Evolutionary conservation across 2,888 invertebrate species (phyloP).

Genomic region (Nephrotoma appendiculata): DNA sequence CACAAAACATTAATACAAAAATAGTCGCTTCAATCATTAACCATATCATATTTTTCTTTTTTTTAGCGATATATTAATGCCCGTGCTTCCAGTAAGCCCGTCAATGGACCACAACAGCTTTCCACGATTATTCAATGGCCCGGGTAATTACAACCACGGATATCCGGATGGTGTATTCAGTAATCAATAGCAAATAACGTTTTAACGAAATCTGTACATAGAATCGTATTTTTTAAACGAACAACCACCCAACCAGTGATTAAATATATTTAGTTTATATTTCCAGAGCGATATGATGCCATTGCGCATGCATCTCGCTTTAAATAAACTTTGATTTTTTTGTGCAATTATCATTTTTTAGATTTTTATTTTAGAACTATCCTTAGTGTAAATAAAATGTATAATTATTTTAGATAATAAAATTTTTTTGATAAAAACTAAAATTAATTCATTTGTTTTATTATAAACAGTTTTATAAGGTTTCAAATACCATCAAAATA

Average conservation of each 20-base stretch:
- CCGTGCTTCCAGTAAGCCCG: conserved; percentile 29
- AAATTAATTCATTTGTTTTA: too few species aligned
- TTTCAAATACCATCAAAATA: too few species aligned
- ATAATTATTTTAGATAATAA: background rate
- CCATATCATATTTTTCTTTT: background rate
- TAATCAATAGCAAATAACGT: conserved; percentile 20
- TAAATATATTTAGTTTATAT: background rate
- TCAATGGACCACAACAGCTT: conserved; percentile 27
- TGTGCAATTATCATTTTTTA: background rate
- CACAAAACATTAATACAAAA: too few species aligned
- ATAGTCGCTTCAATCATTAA: too few species aligned
- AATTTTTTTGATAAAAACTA: background rate
- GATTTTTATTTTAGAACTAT: background rate
- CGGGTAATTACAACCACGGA: conserved; percentile 23
- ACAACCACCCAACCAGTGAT: background rate
- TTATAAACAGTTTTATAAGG: too few species aligned
- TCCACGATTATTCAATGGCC: conserved; percentile 29
- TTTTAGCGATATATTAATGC: conserved; percentile 28
- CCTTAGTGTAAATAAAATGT: background rate
- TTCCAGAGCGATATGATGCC: background rate
- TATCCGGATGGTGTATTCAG: conserved; percentile 32
- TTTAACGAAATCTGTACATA: background rate
- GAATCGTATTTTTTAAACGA: background rate
- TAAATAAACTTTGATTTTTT: background rate
- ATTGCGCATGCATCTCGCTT: background rate